Percentiles rank a stretch among this genome's conserved stretches.
Evolutionary conservation across 2,888 invertebrate species (phyloP).

Genomic region (Tipula lateralis): DNA sequence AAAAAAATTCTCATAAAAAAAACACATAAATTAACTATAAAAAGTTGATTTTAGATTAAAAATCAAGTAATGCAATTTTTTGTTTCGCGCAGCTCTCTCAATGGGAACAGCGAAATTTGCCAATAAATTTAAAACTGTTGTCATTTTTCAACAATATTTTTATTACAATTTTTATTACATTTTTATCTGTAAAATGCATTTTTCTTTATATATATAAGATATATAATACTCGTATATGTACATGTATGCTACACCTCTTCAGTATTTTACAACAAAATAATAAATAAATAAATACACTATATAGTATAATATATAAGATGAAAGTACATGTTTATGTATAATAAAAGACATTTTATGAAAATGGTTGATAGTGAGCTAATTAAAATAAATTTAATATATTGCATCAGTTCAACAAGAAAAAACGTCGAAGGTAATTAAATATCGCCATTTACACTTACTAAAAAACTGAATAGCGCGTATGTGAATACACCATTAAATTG

Average conservation of each 20-base stretch:
- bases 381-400: constrained; percentile 7
- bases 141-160: constrained; percentile 24
- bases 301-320: not conserved
- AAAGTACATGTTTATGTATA: not conserved
- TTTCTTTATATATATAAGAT: no score
- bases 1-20: not conserved
- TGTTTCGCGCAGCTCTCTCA: not conserved
- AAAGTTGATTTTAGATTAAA: constrained; percentile 24
- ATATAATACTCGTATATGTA: no score
- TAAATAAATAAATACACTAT: not conserved
- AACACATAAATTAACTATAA: not conserved
- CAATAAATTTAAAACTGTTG: constrained; percentile 14
- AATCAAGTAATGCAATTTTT: not conserved
- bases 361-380: not conserved
- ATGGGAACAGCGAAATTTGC: constrained; percentile 1
- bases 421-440: not conserved
- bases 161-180: not conserved
- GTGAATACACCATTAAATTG: not conserved
- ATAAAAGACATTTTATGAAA: not conserved
- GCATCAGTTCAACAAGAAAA: not conserved
- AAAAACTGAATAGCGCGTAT: not conserved
- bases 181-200: not conserved
- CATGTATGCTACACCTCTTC: not conserved
- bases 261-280: not conserved
- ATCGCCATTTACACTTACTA: not conserved